Percentiles rank a stretch among this genome's conserved stretches.
Evolutionary conservation across 2,888 invertebrate species (phyloP).

Genomic region (Cosmia trapezina): DNA sequence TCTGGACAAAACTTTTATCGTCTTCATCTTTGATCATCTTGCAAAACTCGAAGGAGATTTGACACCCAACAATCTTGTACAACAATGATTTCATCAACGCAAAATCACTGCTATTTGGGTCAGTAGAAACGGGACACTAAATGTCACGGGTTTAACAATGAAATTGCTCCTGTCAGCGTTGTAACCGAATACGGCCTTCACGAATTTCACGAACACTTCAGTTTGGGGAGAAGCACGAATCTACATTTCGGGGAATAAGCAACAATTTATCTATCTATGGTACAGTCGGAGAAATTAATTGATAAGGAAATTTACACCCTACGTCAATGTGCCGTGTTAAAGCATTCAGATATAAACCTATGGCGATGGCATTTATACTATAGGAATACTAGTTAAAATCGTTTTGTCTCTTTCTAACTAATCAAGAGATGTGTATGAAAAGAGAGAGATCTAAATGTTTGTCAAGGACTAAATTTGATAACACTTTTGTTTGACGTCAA

Average conservation of each 20-base stretch:
- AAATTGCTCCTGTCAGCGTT: constrained; percentile 1
- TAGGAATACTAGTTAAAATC: too few species aligned
- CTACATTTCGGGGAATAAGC: background rate
- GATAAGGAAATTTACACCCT: too few species aligned
- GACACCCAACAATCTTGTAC: background rate
- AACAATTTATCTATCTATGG: background rate
- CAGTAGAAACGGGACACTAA: background rate
- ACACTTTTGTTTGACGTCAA: too few species aligned
- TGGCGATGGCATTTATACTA: too few species aligned
- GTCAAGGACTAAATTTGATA: too few species aligned
- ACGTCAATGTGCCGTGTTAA: too few species aligned
- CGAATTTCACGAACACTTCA: constrained; percentile 10
- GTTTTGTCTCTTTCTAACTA: too few species aligned
- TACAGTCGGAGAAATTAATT: background rate
- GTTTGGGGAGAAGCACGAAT: background rate
- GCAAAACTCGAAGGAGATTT: background rate
- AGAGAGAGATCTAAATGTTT: too few species aligned
- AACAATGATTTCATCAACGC: constrained; percentile 4
- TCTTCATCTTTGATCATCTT: too few species aligned
- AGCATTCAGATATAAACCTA: too few species aligned
- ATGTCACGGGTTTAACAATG: background rate
- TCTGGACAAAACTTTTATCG: background rate
- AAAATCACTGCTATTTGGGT: background rate
- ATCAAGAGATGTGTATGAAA: too few species aligned
- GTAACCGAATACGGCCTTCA: constrained; percentile 2